phyloP scores from a whole-genome alignment of 2,797 vertebrate species.

The Lemur catta region DNA sequence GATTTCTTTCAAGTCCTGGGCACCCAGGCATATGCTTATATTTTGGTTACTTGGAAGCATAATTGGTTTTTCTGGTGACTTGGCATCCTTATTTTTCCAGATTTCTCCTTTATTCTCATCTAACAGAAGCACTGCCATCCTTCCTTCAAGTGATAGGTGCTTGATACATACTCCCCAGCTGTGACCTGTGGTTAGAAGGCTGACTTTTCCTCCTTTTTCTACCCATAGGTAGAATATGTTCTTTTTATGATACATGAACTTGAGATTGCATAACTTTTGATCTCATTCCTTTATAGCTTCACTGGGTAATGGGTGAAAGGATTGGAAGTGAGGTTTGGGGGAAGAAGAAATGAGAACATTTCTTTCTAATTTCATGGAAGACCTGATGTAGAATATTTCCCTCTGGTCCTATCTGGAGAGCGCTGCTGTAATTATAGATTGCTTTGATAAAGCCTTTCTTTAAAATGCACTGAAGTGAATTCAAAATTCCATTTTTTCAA shows the following conservation, averaged over 20 bases:
- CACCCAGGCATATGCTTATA: slow-evolving; percentile 43
- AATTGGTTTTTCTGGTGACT: slow-evolving; percentile 66
- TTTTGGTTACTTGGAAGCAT: slow-evolving; percentile 58
- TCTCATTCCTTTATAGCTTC: slow-evolving; percentile 42
- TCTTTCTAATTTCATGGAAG: slow-evolving; percentile 32
- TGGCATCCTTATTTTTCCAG: slow-evolving; percentile 52
- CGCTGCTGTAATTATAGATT: slow-evolving; percentile 45
- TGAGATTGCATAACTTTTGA: slow-evolving; percentile 43
- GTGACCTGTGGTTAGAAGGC: slow-evolving; percentile 33
- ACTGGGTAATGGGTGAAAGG: background rate
- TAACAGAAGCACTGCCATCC: slow-evolving; percentile 44
- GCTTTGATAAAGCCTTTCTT: slow-evolving; percentile 50
- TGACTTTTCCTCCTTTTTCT: slow-evolving; percentile 37
- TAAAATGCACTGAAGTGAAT: slow-evolving; percentile 42
- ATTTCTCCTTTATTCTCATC: slow-evolving; percentile 56
- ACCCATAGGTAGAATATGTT: background rate
- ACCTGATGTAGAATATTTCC: slow-evolving; percentile 36
- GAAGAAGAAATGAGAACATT: background rate
- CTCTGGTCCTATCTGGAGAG: slow-evolving; percentile 6
- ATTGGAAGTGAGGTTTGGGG: slow-evolving; percentile 22
- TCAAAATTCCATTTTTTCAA: slow-evolving; percentile 23
- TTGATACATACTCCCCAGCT: slow-evolving; percentile 45
- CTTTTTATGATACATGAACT: slow-evolving; percentile 56
- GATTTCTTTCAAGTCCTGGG: slow-evolving; percentile 69
- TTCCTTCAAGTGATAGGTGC: slow-evolving; percentile 57